Percentiles rank a stretch among this genome's conserved stretches.
phyloP scores from a whole-genome alignment of 2,113 vertebrate species.

The Stomatorhinus ivindoensis region DNA sequence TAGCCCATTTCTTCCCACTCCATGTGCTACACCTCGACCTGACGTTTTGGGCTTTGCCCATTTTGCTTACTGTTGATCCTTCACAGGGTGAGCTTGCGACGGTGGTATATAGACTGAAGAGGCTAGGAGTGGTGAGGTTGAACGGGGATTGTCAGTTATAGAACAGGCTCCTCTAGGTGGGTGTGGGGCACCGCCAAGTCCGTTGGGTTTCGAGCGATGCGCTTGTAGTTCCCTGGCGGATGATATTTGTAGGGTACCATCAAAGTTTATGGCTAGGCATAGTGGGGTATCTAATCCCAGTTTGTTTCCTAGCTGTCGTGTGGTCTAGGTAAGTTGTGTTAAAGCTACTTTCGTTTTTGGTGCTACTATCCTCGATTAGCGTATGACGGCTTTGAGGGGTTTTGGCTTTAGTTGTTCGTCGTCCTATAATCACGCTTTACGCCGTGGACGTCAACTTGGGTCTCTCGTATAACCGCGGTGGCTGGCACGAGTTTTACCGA shows the following conservation, averaged over 20 bases:
- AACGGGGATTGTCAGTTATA: conserved; percentile 33
- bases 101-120: conserved; percentile 42
- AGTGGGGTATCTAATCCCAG: conserved; percentile 51
- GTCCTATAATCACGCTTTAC: conserved; percentile 42
- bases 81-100: conserved; percentile 46
- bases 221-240: conserved; percentile 43
- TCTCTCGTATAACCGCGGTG: conserved; percentile 47
- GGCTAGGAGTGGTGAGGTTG: conserved; percentile 42
- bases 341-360: conserved; percentile 38
- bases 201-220: conserved; percentile 44
- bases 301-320: conserved; percentile 44
- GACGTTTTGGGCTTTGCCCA: conserved; percentile 27
- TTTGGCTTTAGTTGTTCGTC: conserved; percentile 26
- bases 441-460: conserved; percentile 32
- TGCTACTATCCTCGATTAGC: background rate
- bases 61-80: conserved; percentile 32
- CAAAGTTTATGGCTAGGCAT: conserved; percentile 40
- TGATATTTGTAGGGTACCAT: background rate
- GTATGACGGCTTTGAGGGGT: conserved; percentile 28
- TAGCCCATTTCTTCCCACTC: conserved; percentile 42
- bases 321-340: conserved; percentile 14
- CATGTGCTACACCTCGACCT: conserved; percentile 48
- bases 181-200: no score
- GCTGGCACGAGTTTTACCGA: conserved; percentile 46
- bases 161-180: no score